These are phyloP conservation scores for Talpa occidentalis DNA, from an alignment of 2,113 vertebrate species.

Conservation along the genomic window DNA sequence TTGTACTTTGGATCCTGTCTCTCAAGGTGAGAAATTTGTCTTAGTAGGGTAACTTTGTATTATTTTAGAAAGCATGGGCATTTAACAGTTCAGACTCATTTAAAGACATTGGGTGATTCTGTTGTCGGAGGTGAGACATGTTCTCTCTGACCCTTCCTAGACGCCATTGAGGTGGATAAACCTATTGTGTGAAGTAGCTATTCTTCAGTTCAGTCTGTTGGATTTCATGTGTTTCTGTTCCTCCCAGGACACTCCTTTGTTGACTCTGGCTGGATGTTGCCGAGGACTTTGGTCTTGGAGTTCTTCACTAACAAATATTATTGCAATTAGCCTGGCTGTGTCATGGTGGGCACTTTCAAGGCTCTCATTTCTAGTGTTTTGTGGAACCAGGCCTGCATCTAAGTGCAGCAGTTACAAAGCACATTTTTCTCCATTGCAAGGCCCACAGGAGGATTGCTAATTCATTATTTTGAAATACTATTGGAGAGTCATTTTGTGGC, in stretches of 20 bases:
- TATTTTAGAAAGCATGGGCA: constrained; percentile 32
- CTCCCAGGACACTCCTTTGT: not conserved
- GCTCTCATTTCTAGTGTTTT: not conserved
- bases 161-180: not conserved
- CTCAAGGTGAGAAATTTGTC: not conserved
- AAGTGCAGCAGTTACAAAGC: not conserved
- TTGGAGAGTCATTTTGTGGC: not conserved
- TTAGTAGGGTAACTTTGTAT: constrained; percentile 25
- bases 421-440: not conserved
- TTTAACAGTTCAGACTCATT: not conserved
- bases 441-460: not conserved
- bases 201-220: not conserved
- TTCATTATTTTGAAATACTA: constrained; percentile 17
- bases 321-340: not conserved
- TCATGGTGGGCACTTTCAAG: too few species aligned
- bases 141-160: not conserved
- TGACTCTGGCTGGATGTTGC: not conserved
- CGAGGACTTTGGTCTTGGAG: not conserved
- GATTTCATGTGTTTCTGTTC: not conserved
- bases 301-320: not conserved
- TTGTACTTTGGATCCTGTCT: not conserved
- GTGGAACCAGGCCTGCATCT: not conserved
- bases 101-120: not conserved
- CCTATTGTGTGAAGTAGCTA: not conserved
- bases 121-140: not conserved